Conservation (phyloP, 2,888 invertebrate genomes). For the Agonopterix subpropinquella region DNA sequence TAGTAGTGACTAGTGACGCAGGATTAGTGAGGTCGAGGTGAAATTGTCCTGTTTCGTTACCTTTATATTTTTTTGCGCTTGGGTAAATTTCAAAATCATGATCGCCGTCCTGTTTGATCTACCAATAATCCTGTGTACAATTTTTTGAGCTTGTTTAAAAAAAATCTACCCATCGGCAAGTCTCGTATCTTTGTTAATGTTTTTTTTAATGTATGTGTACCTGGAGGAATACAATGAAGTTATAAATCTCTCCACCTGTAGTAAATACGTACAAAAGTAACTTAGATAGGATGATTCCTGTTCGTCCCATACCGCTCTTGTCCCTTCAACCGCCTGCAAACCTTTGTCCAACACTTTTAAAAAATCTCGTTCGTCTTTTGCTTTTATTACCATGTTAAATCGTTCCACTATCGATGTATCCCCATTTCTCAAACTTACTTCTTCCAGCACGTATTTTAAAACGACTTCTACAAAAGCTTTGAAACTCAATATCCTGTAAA, state of each 20-base stretch:
- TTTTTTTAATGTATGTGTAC: constrained; percentile 1
- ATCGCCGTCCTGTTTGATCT: not conserved
- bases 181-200: not conserved
- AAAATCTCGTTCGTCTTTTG: too few species aligned
- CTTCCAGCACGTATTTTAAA: too few species aligned
- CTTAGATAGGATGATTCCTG: too few species aligned
- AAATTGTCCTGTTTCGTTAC: constrained; percentile 23
- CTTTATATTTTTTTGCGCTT: constrained; percentile 26
- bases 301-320: too few species aligned
- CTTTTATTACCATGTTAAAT: too few species aligned
- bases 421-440: too few species aligned
- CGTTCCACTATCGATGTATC: too few species aligned
- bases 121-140: too few species aligned
- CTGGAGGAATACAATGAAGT: not conserved
- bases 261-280: too few species aligned
- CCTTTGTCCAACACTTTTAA: too few species aligned
- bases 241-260: not conserved
- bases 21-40: constrained; percentile 56
- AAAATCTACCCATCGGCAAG: not conserved
- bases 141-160: too few species aligned
- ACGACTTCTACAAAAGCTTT: not conserved
- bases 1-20: constrained; percentile 33
- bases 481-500: not conserved
- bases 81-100: constrained; percentile 20
- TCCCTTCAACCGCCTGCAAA: too few species aligned